Base-by-base conservation (phyloP, 23 tunicate genomes). In the Ascidia mentula region DNA sequence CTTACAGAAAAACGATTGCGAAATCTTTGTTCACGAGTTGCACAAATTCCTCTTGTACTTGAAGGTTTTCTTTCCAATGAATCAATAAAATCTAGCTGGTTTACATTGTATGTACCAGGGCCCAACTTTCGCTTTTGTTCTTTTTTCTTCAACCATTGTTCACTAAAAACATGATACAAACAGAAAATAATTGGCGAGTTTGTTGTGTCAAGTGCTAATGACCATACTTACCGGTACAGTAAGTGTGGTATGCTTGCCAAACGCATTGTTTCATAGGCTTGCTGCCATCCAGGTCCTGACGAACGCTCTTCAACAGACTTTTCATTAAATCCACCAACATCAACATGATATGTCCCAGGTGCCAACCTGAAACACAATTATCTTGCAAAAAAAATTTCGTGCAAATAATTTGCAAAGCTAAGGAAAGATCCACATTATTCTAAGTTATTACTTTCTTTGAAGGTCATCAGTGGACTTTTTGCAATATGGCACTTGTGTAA, bases 281-380 rank as follows among this genome's bases (percentile, higher is more conserved):
- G 73, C 60, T 91, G 86, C 99, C 99, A 96, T n/a, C 99, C 99
- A 20, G 99, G 99, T 3, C 95, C 93, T 0, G 87, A 80, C 13
- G 87, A 78, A 76, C 88, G 73, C 53, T 78, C 76, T 24, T 24
- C 38, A 9, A 94, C 81, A 33, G 75, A 59, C 31, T 40, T 60
- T 76, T 80, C 94, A 80, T 77, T 85, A 59, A 95, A 95, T 36
- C 85, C 77, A 13, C 98, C 98, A 24, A 72, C 77, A 53, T 80
- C 85, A 0, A 95, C 91, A 32, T 72, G 26, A 72, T 95, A 95
- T n/a, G 74, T 46, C 12, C 97, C 97, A 15, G 97, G 97, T 30
- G 91, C 90, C 3, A 91, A 75, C 42, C 97, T 87, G 34, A 7
- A 32, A n/a, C n/a, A n/a, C n/a, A n/a, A n/a, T n/a, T n/a, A n/a